Evolutionary conservation across 2,888 invertebrate genomes (phyloP).

Genomic region (Octonoba sinensis): DNA sequence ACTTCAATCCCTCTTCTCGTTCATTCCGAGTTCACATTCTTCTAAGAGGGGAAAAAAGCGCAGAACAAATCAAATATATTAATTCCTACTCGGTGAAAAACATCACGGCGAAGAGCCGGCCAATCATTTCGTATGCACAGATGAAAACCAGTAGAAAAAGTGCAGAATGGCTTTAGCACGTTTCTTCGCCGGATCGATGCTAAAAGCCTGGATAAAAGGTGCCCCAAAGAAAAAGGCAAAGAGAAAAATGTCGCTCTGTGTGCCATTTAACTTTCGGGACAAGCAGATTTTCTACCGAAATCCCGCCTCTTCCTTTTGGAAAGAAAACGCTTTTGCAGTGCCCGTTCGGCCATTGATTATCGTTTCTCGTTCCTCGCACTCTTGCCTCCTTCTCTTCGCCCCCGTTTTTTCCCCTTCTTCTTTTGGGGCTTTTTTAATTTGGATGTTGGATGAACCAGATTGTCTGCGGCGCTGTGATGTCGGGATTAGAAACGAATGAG

Average conservation of each 20-base stretch:
- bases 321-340: slow-evolving; percentile 17
- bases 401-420: slow-evolving; percentile 6
- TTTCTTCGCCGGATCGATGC: slow-evolving; percentile 35
- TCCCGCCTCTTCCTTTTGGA: slow-evolving; percentile 31
- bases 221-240: background rate
- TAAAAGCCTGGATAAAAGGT: slow-evolving; percentile 56
- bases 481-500: too few species aligned
- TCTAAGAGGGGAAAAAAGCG: too few species aligned
- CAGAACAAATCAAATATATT: background rate
- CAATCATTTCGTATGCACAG: slow-evolving; percentile 44
- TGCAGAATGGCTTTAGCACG: too few species aligned
- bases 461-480: slow-evolving; percentile 21
- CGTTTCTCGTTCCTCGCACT: slow-evolving; percentile 35
- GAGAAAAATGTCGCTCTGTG: slow-evolving; percentile 9
- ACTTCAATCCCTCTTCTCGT: too few species aligned
- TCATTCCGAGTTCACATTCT: too few species aligned
- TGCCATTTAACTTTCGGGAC: slow-evolving; percentile 59
- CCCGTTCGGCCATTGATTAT: slow-evolving; percentile 54
- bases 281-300: slow-evolving; percentile 56
- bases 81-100: slow-evolving; percentile 22
- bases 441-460: slow-evolving; percentile 13
- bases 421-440: slow-evolving; percentile 32
- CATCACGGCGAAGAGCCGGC: slow-evolving; percentile 51
- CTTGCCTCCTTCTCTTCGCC: slow-evolving; percentile 7
- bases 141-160: background rate